Evolutionary conservation across 2,797 vertebrate genomes (phyloP).

Genomic region (Chelon auratus): DNA sequence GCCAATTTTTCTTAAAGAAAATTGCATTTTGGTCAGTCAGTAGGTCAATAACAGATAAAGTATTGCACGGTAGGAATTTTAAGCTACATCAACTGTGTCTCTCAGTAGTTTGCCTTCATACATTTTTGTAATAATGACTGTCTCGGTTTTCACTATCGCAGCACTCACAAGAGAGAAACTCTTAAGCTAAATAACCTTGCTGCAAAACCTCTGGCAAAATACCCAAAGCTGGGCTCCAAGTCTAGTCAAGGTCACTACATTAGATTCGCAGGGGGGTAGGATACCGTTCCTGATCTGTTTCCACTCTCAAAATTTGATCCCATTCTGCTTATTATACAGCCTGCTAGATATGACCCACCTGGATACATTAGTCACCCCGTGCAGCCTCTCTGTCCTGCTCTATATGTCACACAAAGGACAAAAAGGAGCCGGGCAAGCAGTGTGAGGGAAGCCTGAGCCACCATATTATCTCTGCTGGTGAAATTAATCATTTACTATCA

Average conservation of each 20-base stretch:
- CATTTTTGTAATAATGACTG: constrained; percentile 30
- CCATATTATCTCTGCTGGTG: constrained; percentile 31
- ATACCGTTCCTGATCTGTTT: constrained; percentile 60
- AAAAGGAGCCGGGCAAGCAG: constrained; percentile 58
- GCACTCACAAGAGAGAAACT: constrained; percentile 31
- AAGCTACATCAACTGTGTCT: constrained; percentile 23
- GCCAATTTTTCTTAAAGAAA: constrained; percentile 71
- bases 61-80: constrained; percentile 40
- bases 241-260: constrained; percentile 72
- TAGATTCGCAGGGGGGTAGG: constrained; percentile 56
- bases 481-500: constrained; percentile 64
- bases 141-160: constrained; percentile 42
- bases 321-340: constrained; percentile 74
- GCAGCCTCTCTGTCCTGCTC: constrained; percentile 50
- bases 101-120: constrained; percentile 29
- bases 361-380: constrained; percentile 78
- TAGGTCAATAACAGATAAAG: constrained; percentile 66
- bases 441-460: constrained; percentile 40
- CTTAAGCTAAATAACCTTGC: constrained; percentile 68
- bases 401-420: constrained; percentile 67
- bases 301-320: constrained; percentile 76
- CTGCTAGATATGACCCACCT: constrained; percentile 66
- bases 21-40: constrained; percentile 66
- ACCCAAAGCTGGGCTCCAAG: constrained; percentile 58
- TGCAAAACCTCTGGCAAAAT: constrained; percentile 66